Base-by-base conservation (phyloP, 2,113 vertebrate species). In the Cynocephalus volans region DNA sequence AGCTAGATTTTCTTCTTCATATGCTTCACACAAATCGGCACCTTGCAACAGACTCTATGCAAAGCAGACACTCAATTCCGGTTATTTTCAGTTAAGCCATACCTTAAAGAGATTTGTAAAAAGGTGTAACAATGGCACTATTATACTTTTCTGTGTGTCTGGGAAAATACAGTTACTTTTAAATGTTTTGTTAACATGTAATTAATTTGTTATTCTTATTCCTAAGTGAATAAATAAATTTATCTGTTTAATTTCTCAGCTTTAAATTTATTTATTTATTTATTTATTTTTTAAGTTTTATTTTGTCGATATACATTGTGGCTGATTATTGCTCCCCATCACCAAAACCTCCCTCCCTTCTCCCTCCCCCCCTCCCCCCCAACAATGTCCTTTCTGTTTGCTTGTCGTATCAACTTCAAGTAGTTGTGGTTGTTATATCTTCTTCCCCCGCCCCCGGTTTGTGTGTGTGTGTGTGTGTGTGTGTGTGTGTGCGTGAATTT, bases 1-100 rank as follows among this genome's bases (percentile, higher is more conserved):
- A 90, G 19, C 45, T 56, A 92, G 69, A n/a, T 88, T 72, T 91
- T 86, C 41, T 91, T 86, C 41, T 79, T 80, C 14, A 33, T 7
- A 18, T 28, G 14, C 3, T 81, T 89, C 75, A 88, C 26, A 69
- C 8, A 69, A 62, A 88, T 65, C 21, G 80, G 36, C 41, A 93
- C 5, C 58, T 23, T 21, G 18, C 50, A 73, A 26, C 70, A 70
- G 14, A 33, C 8, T 50, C 0, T 56, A 80, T 70, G 31, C 31
- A 75, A 81, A 65, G 11, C 21, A 83, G 26, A 73, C 24, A 36
- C 41, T 41, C 76, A 7, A 96, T 58, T 64, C 10, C 4, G 64
- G 36, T 41, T 95, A 41, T 21, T 52, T 86, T 92, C 67, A 36
- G 8, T 15, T 64, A 84, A 88, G n/a, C 26, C 52, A 81, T 50